Evolutionary conservation across 2,797 vertebrate genomes (phyloP).

Genomic region (Danio tinwini): DNA sequence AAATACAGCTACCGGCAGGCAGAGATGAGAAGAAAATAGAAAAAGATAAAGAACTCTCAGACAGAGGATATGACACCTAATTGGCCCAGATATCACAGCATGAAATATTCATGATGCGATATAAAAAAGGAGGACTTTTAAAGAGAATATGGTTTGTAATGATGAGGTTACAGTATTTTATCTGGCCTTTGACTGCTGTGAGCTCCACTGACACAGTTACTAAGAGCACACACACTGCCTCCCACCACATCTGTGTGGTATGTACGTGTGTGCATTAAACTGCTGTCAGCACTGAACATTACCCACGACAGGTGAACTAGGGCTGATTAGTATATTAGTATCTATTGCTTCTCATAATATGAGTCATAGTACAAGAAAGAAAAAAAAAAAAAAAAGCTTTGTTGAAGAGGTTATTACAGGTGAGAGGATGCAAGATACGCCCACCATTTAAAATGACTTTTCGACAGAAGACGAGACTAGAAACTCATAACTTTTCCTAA

Average conservation of each 20-base stretch:
- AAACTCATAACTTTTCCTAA: conserved; percentile 18
- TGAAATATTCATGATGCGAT: conserved; percentile 77
- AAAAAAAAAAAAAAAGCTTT: no score
- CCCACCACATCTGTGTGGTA: conserved; percentile 44
- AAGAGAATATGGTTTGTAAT: conserved; percentile 74
- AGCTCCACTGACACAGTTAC: conserved; percentile 75
- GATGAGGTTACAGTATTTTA: conserved; percentile 76
- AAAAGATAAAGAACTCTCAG: conserved; percentile 61
- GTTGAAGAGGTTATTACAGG: conserved; percentile 23
- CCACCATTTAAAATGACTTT: not conserved
- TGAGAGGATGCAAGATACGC: not conserved
- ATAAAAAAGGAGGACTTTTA: conserved; percentile 63
- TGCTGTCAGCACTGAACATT: conserved; percentile 36
- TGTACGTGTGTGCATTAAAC: conserved; percentile 31
- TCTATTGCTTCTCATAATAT: conserved; percentile 26
- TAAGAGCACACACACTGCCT: conserved; percentile 55
- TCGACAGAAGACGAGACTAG: not conserved
- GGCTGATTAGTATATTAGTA: conserved; percentile 35
- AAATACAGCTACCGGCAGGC: conserved; percentile 63
- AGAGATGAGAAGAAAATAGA: conserved; percentile 64
- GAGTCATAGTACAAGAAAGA: conserved; percentile 21
- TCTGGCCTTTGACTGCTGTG: conserved; percentile 64
- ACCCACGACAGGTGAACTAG: conserved; percentile 20
- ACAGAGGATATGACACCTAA: conserved; percentile 74
- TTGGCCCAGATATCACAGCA: conserved; percentile 80